phyloP scores from a whole-genome alignment of 2,888 invertebrate species.

The Chaitophorus viminalis region DNA sequence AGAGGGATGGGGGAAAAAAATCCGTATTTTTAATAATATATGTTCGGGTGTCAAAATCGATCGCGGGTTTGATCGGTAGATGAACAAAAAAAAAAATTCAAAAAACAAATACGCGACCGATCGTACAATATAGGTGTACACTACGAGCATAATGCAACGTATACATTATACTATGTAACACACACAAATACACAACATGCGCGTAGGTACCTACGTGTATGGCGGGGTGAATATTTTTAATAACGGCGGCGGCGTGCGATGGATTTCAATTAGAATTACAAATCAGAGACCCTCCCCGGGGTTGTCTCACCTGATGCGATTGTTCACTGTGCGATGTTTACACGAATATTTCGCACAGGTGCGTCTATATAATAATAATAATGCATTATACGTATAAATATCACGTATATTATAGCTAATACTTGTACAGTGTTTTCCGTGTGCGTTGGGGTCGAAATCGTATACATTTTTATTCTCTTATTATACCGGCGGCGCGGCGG shows the following conservation, averaged over 20 bases:
- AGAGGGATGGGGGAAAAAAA: neutral
- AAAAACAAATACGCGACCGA: neutral
- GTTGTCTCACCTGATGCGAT: slow-evolving; percentile 54
- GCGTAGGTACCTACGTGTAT: neutral
- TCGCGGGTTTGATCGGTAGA: slow-evolving; percentile 11
- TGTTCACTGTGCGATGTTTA: slow-evolving; percentile 25
- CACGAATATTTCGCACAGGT: slow-evolving; percentile 42
- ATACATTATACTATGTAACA: too few relatives aligned
- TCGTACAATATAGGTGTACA: neutral
- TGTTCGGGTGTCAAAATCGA: slow-evolving; percentile 25
- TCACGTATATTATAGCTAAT: neutral
- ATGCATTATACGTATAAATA: too few relatives aligned
- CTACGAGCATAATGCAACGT: too few relatives aligned
- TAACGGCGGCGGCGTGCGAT: slow-evolving; percentile 30
- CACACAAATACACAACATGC: neutral
- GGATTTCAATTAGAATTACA: slow-evolving; percentile 61
- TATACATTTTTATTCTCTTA: too few relatives aligned
- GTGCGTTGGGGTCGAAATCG: neutral
- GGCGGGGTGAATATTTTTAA: slow-evolving; percentile 61
- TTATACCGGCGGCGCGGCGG: too few relatives aligned
- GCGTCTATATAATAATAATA: too few relatives aligned
- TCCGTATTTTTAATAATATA: slow-evolving; percentile 33
- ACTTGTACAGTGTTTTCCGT: too few relatives aligned
- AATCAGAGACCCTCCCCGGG: slow-evolving; percentile 54
- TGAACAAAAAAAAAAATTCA: slow-evolving; percentile 5